Base-by-base conservation (phyloP, 2,113 vertebrate genomes). In the Ahaetulla prasina region DNA sequence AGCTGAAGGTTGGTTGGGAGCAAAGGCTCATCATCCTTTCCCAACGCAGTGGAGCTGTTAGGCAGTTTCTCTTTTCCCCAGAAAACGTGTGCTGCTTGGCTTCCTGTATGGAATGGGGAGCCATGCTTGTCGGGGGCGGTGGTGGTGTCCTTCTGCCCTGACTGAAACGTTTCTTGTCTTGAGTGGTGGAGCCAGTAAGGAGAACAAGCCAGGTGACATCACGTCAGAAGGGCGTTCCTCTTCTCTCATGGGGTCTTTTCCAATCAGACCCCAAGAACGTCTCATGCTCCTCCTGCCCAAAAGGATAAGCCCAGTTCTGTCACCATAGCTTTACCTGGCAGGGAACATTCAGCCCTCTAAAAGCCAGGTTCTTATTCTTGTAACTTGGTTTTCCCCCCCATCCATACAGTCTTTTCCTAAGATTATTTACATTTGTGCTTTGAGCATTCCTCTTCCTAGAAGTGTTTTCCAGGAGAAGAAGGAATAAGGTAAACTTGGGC, bases 361-460 rank as follows among this genome's bases (percentile, higher is more conserved):
- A 96, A 92, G 43, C 90, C 93, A 92, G 39, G 84, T 91, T 92
- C 87, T 94, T 94, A 22, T 0, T 89, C 90, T 94, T 39, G 68
- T 96, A 96, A 97, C 96, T 97, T 57, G 23, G 3, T 97, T 96
- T 96, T 95, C 39, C 39, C 3, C 9, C 9, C 50, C 91, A 97
- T 94, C 94, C 95, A 95, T 94, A 92, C 63, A 93, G 35, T 23
- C 39, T 94, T 94, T 96, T 95, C 57, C 80, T 84, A 92, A 92
- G 92, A 49, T 92, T 89, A 95, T 95, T 94, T 95, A 91, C 91
- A 91, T 94, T 90, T 93, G 39, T 92, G 84, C 91, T 95, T 96
- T 96, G 93, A 96, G 97, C 97, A 93, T 95, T 95, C 96, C 92
- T 96, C 92, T 96, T 94, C 94, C 96, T 93, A 96, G 94, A 97